A percentile compares a stretch with the other conserved stretches of the same genome.
Conservation (phyloP, 2,888 invertebrate species). For the Eupithecia dodoneata region DNA sequence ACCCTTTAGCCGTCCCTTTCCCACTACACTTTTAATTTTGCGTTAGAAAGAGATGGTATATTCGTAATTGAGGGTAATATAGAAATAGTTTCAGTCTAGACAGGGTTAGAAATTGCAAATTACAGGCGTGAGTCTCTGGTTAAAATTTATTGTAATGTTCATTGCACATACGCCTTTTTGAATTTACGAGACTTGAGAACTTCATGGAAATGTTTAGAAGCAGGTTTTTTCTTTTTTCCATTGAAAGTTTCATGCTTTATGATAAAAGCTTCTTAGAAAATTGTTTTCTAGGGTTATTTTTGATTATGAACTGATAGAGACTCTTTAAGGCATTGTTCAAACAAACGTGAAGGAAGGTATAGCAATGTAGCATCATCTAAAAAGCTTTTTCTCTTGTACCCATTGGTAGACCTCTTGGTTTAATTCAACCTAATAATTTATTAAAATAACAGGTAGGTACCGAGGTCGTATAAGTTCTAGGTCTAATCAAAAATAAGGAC, state of each 20-base stretch:
- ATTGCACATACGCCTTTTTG: slow-evolving; percentile 64
- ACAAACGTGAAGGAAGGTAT: background rate
- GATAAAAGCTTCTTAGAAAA: background rate
- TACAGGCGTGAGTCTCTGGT: slow-evolving; percentile 68
- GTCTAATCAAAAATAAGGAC: background rate
- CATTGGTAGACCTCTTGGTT: too few species aligned
- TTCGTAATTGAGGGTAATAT: slow-evolving; percentile 74
- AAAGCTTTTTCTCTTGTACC: background rate
- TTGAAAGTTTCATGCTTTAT: background rate
- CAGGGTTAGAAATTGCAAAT: slow-evolving; percentile 73
- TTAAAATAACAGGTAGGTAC: background rate
- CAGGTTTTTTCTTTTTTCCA: background rate
- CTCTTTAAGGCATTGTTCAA: background rate
- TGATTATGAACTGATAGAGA: background rate
- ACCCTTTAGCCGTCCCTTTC: slow-evolving; percentile 59
- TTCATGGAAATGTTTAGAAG: slow-evolving; percentile 40
- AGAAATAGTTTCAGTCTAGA: slow-evolving; percentile 81
- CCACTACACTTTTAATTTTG: slow-evolving; percentile 28
- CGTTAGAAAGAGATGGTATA: slow-evolving; percentile 53
- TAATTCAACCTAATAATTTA: background rate
- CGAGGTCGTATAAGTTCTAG: background rate
- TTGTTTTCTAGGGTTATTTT: background rate
- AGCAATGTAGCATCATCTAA: background rate
- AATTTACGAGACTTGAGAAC: slow-evolving; percentile 60
- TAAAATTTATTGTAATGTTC: slow-evolving; percentile 67